phyloP scores from a whole-genome alignment of 2,113 vertebrate species.

The Pteruthius melanotis region DNA sequence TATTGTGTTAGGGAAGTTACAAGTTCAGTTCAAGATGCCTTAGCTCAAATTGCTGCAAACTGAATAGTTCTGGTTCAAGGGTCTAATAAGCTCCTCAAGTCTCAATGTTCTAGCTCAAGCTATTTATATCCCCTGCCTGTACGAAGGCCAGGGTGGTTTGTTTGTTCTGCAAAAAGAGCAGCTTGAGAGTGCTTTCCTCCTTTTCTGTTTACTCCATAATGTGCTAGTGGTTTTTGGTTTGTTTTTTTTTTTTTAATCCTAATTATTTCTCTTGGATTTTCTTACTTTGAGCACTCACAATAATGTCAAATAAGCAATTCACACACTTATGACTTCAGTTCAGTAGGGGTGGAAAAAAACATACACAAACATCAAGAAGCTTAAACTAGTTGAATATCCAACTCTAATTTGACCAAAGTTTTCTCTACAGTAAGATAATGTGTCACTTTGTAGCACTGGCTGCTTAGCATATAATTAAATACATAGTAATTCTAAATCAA shows the following conservation, averaged over 20 bases:
- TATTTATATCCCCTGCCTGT: not conserved
- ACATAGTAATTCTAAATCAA: not conserved
- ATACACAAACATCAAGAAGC: not conserved
- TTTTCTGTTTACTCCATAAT: not conserved
- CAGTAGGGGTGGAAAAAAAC: not conserved
- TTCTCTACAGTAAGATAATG: not conserved
- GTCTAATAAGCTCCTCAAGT: constrained; percentile 6
- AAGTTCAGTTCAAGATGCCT: constrained; percentile 7
- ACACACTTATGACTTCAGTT: not conserved
- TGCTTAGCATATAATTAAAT: not conserved
- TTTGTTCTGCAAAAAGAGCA: not conserved
- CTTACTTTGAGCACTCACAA: not conserved
- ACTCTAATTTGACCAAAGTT: not conserved
- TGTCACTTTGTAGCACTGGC: not conserved
- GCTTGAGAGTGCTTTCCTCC: not conserved
- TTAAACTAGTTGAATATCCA: not conserved
- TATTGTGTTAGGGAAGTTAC: not conserved
- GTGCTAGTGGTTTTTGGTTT: not conserved
- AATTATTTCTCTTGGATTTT: not conserved
- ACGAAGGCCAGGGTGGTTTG: not conserved
- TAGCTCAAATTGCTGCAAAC: not conserved
- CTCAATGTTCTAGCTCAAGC: not conserved
- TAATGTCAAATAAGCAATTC: not conserved
- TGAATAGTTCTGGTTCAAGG: constrained; percentile 2
- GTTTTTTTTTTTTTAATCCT: not conserved